These are phyloP conservation scores for Muschampia plurimacula DNA, from an alignment of 2,888 invertebrate genomes.

Conservation along the genomic window DNA sequence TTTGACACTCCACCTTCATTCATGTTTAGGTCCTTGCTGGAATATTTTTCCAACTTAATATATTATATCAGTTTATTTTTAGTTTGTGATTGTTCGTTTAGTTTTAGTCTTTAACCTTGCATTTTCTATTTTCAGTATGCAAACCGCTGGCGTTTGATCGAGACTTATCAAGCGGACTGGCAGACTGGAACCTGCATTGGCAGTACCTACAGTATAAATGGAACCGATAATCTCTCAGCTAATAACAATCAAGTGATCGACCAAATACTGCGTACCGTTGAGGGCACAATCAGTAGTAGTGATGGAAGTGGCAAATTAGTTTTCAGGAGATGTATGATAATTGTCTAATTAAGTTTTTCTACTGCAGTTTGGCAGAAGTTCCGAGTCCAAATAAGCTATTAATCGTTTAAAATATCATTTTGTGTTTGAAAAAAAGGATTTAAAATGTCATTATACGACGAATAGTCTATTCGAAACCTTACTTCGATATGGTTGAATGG, in stretches of 20 bases:
- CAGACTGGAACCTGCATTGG: constrained; percentile 66
- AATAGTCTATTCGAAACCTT: too few relatives aligned
- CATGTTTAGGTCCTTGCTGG: too few relatives aligned
- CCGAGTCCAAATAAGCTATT: neutral
- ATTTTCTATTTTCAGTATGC: constrained; percentile 54
- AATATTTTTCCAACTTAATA: too few relatives aligned
- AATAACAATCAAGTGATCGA: constrained; percentile 71
- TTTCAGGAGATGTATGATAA: constrained; percentile 70
- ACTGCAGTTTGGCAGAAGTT: neutral
- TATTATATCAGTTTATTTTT: too few relatives aligned
- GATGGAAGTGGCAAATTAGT: constrained; percentile 86
- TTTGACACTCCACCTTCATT: too few relatives aligned
- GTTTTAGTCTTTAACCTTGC: too few relatives aligned
- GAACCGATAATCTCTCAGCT: constrained; percentile 55
- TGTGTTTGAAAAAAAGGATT: too few relatives aligned
- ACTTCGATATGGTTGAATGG: too few relatives aligned
- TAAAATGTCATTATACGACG: too few relatives aligned
- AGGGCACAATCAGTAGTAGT: constrained; percentile 74
- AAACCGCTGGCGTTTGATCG: constrained; percentile 68
- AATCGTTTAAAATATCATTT: too few relatives aligned
- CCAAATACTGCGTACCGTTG: constrained; percentile 77
- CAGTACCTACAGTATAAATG: constrained; percentile 57
- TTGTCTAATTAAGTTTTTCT: neutral
- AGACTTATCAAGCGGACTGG: constrained; percentile 62
- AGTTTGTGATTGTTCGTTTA: too few relatives aligned